Evolutionary conservation across 2,797 vertebrate species (phyloP), one percentile per base, ranked within the genome.

Genomic region (Sebastolobus altivelis): DNA sequence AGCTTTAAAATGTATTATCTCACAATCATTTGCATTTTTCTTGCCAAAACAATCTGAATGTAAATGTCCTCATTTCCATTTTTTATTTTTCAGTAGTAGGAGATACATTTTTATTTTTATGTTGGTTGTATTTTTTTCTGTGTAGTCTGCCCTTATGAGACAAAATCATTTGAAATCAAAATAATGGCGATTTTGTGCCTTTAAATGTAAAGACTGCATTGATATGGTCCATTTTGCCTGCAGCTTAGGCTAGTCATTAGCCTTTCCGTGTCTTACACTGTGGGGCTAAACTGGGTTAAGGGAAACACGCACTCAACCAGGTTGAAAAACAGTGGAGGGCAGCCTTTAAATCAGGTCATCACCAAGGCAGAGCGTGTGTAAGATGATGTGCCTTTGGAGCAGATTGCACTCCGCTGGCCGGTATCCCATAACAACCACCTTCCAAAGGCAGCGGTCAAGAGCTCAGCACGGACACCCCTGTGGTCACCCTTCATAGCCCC

Each of bases 301-400:
- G 88, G 86, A 92, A 90, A 90, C 91, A 90, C 58, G 33, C 81
- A 72, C 87, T 87, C 85, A 86, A 84, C 80, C 90, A 89, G 91
- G 89, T 89, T 92, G 79, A 79, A 89, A 92, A 91, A 91, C 90
- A 90, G 81, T 18, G 71, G 86, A 91, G 85, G 83, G 82, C 86
- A 87, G 83, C 83, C 65, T 87, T 86, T 88, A 92, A 94, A 94
- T 92, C 89, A 94, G 93, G 93, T 91, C 93, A 93, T 89, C 90
- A 80, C 79, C 12, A 56, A 77, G 67, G 87, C 81, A 72, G 89
- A 84, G 69, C 20, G 77, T 85, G 86, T 79, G 77, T 74, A 72
- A 81, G 80, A 91, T 86, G 77, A 91, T 86, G 77, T 89, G 80
- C 85, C 83, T 87, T 85, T 88, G 81, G 90, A 92, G 81, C 83